These are phyloP conservation scores for Gallinago jamesoni DNA, from an alignment of 2,113 vertebrate genomes.

Conservation along the genomic window DNA sequence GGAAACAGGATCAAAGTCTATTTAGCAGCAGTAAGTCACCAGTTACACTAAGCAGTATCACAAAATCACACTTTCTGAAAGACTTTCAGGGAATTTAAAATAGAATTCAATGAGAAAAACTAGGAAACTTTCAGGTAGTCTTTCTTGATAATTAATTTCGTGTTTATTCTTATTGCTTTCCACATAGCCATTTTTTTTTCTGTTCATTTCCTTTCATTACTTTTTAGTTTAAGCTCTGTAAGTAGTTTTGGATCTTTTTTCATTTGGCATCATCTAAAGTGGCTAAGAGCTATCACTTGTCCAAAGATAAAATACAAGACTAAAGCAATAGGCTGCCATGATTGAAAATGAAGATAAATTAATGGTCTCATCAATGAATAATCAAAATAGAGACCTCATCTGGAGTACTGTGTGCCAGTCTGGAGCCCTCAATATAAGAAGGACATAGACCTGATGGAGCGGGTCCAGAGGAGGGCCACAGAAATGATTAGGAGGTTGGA, in stretches of 20 bases:
- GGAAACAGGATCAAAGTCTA: not conserved
- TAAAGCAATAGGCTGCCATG: not conserved
- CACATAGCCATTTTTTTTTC: not conserved
- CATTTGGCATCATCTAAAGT: not conserved
- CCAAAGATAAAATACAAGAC: not conserved
- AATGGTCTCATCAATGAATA: not conserved
- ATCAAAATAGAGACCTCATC: no score
- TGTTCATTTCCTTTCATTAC: not conserved
- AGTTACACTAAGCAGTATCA: not conserved
- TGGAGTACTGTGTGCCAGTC: no score
- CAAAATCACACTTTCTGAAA: not conserved
- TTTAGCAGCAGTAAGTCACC: not conserved
- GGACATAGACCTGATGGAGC: no score
- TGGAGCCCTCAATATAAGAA: no score
- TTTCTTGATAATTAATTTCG: not conserved
- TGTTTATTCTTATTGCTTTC: not conserved
- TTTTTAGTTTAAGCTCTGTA: not conserved
- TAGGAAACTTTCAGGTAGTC: not conserved
- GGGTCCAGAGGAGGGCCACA: no score
- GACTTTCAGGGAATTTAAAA: not conserved
- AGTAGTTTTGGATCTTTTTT: not conserved
- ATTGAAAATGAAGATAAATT: not conserved
- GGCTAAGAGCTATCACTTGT: not conserved
- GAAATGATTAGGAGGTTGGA: no score
- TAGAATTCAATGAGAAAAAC: not conserved